A percentile compares a stretch with the other conserved stretches of the same genome.
These are phyloP conservation scores for Yponomeuta malinellus DNA, from an alignment of 2,888 invertebrate species.

Conservation along the genomic window DNA sequence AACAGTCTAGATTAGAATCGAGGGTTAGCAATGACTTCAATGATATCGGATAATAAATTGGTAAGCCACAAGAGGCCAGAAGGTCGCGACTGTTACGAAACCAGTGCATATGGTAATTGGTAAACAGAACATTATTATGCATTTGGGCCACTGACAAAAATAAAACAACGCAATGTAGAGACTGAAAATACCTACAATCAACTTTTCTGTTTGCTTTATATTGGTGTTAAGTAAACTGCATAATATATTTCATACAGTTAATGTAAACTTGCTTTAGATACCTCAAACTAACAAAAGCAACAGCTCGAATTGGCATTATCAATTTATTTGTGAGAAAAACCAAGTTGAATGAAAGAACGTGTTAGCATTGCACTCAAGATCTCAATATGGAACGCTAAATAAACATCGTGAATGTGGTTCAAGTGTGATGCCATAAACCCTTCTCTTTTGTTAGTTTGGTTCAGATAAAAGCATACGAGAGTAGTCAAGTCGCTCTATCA, in stretches of 20 bases:
- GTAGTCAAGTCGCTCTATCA: neutral
- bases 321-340: neutral
- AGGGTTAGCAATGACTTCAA: neutral
- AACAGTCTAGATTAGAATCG: slow-evolving; percentile 16
- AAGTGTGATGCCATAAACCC: neutral
- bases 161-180: slow-evolving; percentile 22
- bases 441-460: neutral
- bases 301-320: neutral
- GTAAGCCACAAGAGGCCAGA: slow-evolving; percentile 35
- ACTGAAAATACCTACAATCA: slow-evolving; percentile 6
- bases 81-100: slow-evolving; percentile 59
- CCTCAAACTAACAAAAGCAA: neutral
- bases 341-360: neutral
- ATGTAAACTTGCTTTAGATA: neutral
- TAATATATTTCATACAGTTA: neutral
- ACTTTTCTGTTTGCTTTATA: neutral
- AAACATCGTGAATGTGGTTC: neutral
- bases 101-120: slow-evolving; percentile 33
- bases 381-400: neutral
- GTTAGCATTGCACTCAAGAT: slow-evolving; percentile 1
- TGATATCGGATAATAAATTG: slow-evolving; percentile 4
- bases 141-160: slow-evolving; percentile 57
- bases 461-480: neutral
- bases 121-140: slow-evolving; percentile 52
- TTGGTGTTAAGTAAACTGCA: neutral